Conservation (phyloP, 2,113 vertebrate genomes). For the Eptatretus burgeri region DNA sequence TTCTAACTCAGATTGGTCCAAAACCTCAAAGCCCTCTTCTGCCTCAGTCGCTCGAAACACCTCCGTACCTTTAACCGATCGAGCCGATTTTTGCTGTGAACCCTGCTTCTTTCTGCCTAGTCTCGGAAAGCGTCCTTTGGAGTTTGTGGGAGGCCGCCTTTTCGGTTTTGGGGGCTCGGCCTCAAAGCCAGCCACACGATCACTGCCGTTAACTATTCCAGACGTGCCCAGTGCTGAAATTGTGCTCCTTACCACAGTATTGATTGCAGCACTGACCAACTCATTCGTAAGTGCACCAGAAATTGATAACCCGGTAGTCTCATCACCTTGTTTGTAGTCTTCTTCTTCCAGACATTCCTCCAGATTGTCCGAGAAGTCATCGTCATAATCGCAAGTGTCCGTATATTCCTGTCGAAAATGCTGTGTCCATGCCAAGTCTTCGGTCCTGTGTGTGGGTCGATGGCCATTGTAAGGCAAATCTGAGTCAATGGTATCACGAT, state of each 20-base stretch:
- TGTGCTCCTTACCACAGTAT: conserved; percentile 1
- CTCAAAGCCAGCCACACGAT: background rate
- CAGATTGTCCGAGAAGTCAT: background rate
- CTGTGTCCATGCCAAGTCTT: background rate
- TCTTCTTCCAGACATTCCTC: background rate
- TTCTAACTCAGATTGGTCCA: background rate
- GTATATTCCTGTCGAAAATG: background rate
- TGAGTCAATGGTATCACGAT: background rate
- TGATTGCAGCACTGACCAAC: background rate
- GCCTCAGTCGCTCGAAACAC: conserved; percentile 1
- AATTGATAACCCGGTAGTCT: background rate
- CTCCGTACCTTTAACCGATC: background rate
- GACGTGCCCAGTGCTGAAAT: background rate
- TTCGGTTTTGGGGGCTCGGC: background rate
- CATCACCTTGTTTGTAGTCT: background rate
- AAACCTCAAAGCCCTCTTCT: conserved; percentile 3
- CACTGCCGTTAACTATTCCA: background rate
- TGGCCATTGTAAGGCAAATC: background rate
- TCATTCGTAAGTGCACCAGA: background rate
- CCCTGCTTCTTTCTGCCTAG: background rate
- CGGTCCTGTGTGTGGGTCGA: background rate
- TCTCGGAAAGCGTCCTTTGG: background rate
- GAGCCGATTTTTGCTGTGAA: background rate
- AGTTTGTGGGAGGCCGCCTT: conserved; percentile 1
- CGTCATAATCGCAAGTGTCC: background rate